Percentiles rank a stretch among this genome's conserved stretches.
phyloP scores from a whole-genome alignment of 2,888 invertebrate species.

The Drosophila sordidula region DNA sequence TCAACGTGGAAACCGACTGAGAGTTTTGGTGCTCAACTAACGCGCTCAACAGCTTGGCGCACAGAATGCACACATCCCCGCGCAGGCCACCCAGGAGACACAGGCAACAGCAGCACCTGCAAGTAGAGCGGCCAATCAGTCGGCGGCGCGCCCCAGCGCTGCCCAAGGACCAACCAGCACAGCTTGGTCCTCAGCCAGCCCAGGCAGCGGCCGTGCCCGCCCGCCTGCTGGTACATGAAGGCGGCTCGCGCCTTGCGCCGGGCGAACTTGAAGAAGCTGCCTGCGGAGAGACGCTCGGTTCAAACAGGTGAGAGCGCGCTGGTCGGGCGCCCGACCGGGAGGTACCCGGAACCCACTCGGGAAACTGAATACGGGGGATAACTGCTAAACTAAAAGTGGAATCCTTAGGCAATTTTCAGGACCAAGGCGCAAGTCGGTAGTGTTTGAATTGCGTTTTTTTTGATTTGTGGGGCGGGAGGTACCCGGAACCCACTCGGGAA shows the following conservation, averaged over 20 bases:
- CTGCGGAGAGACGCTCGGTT: conserved; percentile 33
- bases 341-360: too few relatives aligned
- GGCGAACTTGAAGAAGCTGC: conserved; percentile 90
- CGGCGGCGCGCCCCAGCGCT: too few relatives aligned
- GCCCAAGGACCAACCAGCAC: conserved; percentile 63
- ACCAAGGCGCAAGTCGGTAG: too few relatives aligned
- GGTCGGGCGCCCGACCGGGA: too few relatives aligned
- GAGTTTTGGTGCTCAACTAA: conserved; percentile 36
- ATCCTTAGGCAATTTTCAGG: too few relatives aligned
- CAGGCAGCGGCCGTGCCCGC: conserved; percentile 86
- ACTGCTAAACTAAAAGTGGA: too few relatives aligned
- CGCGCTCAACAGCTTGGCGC: conserved; percentile 38
- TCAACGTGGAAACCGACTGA: background rate
- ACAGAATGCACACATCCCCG: conserved; percentile 43
- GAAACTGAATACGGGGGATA: too few relatives aligned
- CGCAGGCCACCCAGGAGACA: conserved; percentile 1
- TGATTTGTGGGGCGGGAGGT: too few relatives aligned
- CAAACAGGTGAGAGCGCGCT: too few relatives aligned
- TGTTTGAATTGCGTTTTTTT: too few relatives aligned
- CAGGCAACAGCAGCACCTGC: conserved; percentile 34
- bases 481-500: too few relatives aligned
- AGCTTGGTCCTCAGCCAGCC: conserved; percentile 86
- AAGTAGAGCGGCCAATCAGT: background rate
- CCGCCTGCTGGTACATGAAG: conserved; percentile 72
- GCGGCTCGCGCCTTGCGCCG: conserved; percentile 89